A percentile compares a stretch with the other conserved stretches of the same genome.
These are phyloP conservation scores for Corella eumyota DNA, from an alignment of 23 tunicate species.

Conservation along the genomic window DNA sequence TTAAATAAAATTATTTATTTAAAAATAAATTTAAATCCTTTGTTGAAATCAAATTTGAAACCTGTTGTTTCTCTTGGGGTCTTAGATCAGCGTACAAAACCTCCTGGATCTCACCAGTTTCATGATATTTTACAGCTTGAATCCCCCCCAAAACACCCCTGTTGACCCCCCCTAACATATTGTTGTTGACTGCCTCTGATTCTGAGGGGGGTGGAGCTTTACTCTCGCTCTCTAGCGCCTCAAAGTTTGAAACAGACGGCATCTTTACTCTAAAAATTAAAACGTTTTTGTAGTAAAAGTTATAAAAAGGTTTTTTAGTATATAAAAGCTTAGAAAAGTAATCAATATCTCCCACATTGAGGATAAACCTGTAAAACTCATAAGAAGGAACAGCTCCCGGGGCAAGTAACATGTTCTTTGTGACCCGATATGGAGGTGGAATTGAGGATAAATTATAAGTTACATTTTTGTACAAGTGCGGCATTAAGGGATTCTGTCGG, in stretches of 20 bases:
- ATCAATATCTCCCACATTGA: too few relatives aligned
- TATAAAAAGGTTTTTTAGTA: neutral
- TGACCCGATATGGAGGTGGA: conserved; percentile 79
- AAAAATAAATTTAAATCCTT: too few relatives aligned
- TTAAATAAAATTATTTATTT: neutral
- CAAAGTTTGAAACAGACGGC: conserved; percentile 10
- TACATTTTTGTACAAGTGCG: conserved; percentile 65
- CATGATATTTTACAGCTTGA: conserved; percentile 76
- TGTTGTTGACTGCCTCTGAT: conserved; percentile 10
- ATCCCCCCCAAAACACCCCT: conserved; percentile 21
- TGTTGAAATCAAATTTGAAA: too few relatives aligned
- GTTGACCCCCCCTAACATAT: too few relatives aligned
- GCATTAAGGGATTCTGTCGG: conserved; percentile 58
- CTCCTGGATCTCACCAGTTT: conserved; percentile 71
- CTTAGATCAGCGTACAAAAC: conserved; percentile 68
- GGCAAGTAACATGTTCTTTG: conserved; percentile 72
- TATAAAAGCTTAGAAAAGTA: neutral
- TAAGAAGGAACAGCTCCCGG: conserved; percentile 65
- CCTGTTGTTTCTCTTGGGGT: conserved; percentile 88
- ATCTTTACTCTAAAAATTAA: conserved; percentile 4
- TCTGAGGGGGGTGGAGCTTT: conserved; percentile 72
- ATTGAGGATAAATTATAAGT: conserved; percentile 56
- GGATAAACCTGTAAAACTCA: conserved; percentile 84
- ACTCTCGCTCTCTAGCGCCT: conserved; percentile 12
- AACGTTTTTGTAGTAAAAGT: neutral